phyloP scores from a whole-genome alignment of 2,797 vertebrate species.

The Pangasius sanitwongsei region DNA sequence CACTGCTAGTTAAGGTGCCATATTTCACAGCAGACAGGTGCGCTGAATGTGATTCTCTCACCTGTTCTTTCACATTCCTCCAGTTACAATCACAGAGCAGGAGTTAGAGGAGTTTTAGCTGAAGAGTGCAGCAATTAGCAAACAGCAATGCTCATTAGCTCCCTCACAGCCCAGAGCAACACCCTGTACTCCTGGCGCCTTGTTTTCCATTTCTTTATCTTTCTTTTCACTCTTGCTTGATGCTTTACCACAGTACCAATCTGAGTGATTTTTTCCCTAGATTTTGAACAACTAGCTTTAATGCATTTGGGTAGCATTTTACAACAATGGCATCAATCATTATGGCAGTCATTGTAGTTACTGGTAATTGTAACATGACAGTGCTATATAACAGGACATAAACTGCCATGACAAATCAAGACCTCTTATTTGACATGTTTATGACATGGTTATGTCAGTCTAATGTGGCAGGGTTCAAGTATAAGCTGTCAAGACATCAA shows the following conservation, averaged over 20 bases:
- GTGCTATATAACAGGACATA: not conserved
- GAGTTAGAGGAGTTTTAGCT: constrained; percentile 36
- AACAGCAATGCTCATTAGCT: constrained; percentile 38
- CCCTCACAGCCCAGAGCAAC: constrained; percentile 42
- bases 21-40: constrained; percentile 42
- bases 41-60: constrained; percentile 50
- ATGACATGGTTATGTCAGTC: not conserved
- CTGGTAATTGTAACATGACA: not conserved
- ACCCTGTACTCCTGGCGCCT: constrained; percentile 30
- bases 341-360: not conserved
- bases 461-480: not conserved
- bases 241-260: not conserved
- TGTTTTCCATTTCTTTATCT: constrained; percentile 9
- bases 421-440: not conserved
- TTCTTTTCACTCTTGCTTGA: not conserved
- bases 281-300: not conserved
- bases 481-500: not conserved
- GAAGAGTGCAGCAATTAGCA: constrained; percentile 44
- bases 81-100: constrained; percentile 48
- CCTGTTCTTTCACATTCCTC: constrained; percentile 53
- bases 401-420: not conserved
- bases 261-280: not conserved
- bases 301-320: too few relatives aligned
- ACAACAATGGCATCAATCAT: not conserved
- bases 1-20: constrained; percentile 29